Conservation (phyloP, 2,888 invertebrate species). For the Trimorus sp. region DNA sequence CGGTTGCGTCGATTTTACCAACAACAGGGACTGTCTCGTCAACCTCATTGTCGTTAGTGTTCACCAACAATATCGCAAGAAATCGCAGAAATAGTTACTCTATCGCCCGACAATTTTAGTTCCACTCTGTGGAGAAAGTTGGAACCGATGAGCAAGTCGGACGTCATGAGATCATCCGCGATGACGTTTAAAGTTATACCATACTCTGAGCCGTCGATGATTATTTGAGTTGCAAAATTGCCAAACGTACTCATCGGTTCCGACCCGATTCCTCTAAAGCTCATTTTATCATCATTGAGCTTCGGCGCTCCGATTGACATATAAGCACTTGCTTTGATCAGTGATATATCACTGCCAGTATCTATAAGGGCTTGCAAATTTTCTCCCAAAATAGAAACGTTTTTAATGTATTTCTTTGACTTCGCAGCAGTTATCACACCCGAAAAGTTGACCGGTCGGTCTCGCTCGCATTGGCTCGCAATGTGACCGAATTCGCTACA, state of each 20-base stretch:
- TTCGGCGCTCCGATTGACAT: not conserved
- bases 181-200: slow-evolving; percentile 8
- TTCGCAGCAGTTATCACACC: not conserved
- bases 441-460: not conserved
- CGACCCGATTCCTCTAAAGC: slow-evolving; percentile 12
- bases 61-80: not conserved
- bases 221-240: not conserved
- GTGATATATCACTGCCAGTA: slow-evolving; percentile 15
- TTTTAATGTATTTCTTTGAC: not conserved
- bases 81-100: not conserved
- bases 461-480: not conserved
- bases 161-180: slow-evolving; percentile 6
- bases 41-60: not conserved
- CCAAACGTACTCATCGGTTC: slow-evolving; percentile 7
- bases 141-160: not conserved
- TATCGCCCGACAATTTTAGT: not conserved
- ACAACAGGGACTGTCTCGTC: not conserved
- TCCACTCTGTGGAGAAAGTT: not conserved
- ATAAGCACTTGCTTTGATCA: not conserved
- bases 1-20: not conserved
- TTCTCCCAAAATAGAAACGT: not conserved
- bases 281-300: not conserved
- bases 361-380: not conserved
- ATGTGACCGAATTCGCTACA: slow-evolving; percentile 4
- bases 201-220: not conserved